Evolutionary conservation across 2,113 vertebrate genomes (phyloP).

Genomic region (Deroptyus accipitrinus): DNA sequence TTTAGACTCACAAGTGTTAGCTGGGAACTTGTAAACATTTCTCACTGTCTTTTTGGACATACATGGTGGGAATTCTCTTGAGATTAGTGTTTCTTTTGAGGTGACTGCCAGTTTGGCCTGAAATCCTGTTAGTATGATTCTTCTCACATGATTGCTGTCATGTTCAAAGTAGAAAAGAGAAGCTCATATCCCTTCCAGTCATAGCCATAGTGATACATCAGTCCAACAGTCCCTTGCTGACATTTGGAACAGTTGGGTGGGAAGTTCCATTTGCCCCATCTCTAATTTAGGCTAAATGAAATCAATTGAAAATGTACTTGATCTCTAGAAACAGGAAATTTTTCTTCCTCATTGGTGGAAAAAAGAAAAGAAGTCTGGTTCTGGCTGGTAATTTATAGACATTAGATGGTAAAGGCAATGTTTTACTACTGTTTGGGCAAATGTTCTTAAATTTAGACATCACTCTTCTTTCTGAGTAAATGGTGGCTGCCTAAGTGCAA

Average conservation of each 20-base stretch:
- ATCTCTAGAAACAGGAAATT: neutral
- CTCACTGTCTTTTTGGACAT: slow-evolving; percentile 45
- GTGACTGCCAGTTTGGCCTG: slow-evolving; percentile 17
- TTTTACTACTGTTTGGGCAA: neutral
- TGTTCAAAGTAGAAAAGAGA: neutral
- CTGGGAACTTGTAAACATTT: slow-evolving; percentile 24
- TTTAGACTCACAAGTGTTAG: neutral
- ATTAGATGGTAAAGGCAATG: neutral
- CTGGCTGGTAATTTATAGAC: neutral
- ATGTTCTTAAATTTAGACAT: neutral
- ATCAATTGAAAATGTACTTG: neutral
- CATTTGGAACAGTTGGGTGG: neutral
- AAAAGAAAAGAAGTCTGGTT: neutral
- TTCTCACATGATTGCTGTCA: slow-evolving; percentile 26
- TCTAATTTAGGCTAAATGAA: neutral
- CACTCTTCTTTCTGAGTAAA: neutral
- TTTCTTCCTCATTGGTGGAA: neutral
- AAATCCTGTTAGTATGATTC: slow-evolving; percentile 50
- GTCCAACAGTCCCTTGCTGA: neutral
- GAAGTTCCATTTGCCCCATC: neutral
- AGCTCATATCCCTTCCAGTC: neutral
- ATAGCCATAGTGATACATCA: neutral
- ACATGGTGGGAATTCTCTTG: slow-evolving; percentile 35
- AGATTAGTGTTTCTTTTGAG: slow-evolving; percentile 31
- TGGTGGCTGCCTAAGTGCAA: neutral